A percentile compares a stretch with the other conserved stretches of the same genome.
Evolutionary conservation across 2,888 invertebrate species (phyloP).

Genomic region (Hirtodrosophila histrioides): DNA sequence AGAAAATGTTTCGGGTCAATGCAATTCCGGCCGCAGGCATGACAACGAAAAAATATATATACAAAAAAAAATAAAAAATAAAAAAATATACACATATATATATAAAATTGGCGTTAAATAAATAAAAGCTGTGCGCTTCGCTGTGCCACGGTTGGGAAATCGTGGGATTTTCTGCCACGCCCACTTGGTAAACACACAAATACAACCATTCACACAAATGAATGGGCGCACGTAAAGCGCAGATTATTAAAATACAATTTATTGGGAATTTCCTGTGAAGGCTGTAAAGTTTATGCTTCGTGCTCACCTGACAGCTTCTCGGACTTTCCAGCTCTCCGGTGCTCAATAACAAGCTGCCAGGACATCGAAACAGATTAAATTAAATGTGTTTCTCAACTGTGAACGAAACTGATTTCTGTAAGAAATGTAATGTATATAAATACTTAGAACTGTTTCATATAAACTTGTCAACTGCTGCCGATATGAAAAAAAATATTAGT

Average conservation of each 20-base stretch:
- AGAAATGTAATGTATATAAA: no score
- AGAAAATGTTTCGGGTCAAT: constrained; percentile 59
- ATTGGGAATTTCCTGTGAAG: constrained; percentile 45
- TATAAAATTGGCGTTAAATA: constrained; percentile 42
- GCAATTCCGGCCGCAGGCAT: constrained; percentile 59
- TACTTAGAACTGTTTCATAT: no score
- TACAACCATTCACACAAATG: constrained; percentile 1
- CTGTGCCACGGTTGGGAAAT: not conserved
- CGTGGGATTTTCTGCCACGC: constrained; percentile 36
- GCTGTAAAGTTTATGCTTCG: not conserved
- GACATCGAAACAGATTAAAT: not conserved
- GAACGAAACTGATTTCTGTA: no score
- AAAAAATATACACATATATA: constrained; percentile 1
- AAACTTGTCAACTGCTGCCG: no score
- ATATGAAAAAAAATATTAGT: no score
- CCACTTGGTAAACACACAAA: constrained; percentile 23
- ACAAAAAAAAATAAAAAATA: constrained; percentile 42
- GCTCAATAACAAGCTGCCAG: constrained; percentile 11
- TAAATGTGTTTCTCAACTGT: no score
- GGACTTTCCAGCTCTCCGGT: not conserved
- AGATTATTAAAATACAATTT: constrained; percentile 63
- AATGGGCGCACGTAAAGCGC: constrained; percentile 24
- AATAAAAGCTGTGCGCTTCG: constrained; percentile 43
- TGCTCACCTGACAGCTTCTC: constrained; percentile 17
- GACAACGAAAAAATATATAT: constrained; percentile 49